These are phyloP conservation scores for human DNA, from an alignment of 2,113 vertebrate species.

Conservation along the genomic window DNA sequence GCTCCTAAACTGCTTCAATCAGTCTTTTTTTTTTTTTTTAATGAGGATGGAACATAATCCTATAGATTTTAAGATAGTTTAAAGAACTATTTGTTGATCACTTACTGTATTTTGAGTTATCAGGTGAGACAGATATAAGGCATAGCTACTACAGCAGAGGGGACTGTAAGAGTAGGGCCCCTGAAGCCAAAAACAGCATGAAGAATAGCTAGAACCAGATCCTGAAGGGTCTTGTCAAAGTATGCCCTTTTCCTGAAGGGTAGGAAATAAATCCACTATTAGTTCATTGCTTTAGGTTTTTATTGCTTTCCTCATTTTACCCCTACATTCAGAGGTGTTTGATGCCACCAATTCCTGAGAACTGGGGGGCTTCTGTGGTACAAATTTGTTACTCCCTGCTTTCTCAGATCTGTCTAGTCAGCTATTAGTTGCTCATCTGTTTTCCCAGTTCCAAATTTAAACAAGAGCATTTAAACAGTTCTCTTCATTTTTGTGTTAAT, in stretches of 20 bases:
- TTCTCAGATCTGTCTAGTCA: neutral
- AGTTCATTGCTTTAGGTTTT: neutral
- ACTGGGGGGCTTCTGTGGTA: neutral
- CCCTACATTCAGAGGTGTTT: neutral
- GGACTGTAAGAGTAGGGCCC: neutral
- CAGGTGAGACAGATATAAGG: neutral
- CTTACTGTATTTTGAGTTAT: slow-evolving; percentile 8
- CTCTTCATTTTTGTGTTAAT: neutral
- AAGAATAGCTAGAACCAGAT: neutral
- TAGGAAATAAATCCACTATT: neutral
- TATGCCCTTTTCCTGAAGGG: neutral
- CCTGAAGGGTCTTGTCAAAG: neutral
- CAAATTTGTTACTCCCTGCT: neutral
- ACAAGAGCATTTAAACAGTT: neutral
- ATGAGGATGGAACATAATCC: neutral
- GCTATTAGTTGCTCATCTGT: neutral
- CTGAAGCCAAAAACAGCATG: neutral
- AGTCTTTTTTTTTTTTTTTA: neutral
- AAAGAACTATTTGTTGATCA: neutral
- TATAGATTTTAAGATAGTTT: slow-evolving; percentile 6
- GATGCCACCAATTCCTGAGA: neutral
- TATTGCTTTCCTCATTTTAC: neutral
- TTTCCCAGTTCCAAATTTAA: slow-evolving; percentile 42
- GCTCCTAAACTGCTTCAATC: neutral
- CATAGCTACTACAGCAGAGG: neutral